These are phyloP conservation scores for Ciconia stormi DNA, from an alignment of 2,113 vertebrate species.

Conservation along the genomic window DNA sequence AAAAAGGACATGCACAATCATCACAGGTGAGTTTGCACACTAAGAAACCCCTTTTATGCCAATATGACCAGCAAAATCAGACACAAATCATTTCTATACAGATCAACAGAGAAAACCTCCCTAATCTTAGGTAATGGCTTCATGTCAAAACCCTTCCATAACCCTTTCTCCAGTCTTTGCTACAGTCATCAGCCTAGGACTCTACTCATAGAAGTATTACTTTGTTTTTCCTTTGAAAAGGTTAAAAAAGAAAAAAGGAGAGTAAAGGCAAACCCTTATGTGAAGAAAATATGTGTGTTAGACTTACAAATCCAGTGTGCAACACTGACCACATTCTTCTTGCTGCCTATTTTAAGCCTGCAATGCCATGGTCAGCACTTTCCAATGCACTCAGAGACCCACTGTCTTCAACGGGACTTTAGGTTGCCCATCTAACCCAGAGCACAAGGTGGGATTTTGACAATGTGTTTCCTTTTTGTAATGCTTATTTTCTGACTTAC, in stretches of 20 bases:
- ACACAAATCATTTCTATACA: neutral
- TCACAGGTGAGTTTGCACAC: neutral
- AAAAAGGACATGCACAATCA: neutral
- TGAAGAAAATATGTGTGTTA: neutral
- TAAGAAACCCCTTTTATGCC: neutral
- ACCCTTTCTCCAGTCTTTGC: neutral
- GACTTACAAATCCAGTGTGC: neutral
- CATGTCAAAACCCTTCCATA: neutral
- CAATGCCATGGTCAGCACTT: neutral
- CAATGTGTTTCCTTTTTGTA: neutral
- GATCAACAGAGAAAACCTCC: neutral
- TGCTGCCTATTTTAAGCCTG: neutral
- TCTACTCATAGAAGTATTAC: neutral
- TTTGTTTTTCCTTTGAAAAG: neutral
- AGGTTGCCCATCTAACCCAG: neutral
- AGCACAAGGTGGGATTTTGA: neutral
- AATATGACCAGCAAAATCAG: neutral
- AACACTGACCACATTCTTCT: neutral
- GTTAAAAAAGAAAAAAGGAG: neutral
- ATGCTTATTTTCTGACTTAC: neutral
- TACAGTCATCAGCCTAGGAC: neutral
- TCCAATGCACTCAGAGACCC: no score
- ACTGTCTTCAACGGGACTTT: neutral
- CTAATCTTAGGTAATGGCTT: neutral
- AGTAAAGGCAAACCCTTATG: neutral